A percentile compares a stretch with the other conserved stretches of the same genome.
phyloP scores from a whole-genome alignment of 2,797 vertebrate genomes.

The Monodelphis domestica region DNA sequence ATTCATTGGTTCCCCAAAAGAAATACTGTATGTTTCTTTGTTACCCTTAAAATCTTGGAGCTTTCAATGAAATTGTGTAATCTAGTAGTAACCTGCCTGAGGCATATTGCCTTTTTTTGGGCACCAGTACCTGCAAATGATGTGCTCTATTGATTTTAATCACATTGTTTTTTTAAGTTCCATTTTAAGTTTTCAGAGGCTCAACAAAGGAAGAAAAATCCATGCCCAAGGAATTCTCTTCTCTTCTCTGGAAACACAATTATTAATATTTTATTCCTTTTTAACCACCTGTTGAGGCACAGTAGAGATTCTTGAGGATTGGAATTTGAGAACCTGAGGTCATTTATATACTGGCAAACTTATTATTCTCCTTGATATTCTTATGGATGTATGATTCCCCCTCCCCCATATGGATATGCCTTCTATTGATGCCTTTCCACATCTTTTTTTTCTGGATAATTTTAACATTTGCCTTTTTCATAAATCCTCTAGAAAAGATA shows the following conservation, averaged over 20 bases:
- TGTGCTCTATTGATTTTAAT: conserved; percentile 83
- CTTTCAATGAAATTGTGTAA: conserved; percentile 80
- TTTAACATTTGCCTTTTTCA: neutral
- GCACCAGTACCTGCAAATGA: conserved; percentile 77
- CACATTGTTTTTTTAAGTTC: conserved; percentile 67
- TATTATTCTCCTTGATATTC: neutral
- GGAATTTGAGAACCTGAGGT: conserved; percentile 40
- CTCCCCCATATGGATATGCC: neutral
- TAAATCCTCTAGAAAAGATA: neutral
- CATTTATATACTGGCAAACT: conserved; percentile 24
- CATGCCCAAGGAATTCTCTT: conserved; percentile 40
- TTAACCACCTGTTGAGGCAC: conserved; percentile 64
- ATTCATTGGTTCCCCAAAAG: conserved; percentile 75
- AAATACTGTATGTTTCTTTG: conserved; percentile 77
- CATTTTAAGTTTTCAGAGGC: conserved; percentile 62
- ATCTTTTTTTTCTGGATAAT: neutral
- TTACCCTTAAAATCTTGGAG: conserved; percentile 77
- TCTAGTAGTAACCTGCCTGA: conserved; percentile 80
- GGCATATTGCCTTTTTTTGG: conserved; percentile 79
- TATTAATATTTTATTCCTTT: conserved; percentile 59
- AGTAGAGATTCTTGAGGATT: conserved; percentile 39
- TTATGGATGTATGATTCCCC: neutral
- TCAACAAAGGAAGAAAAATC: conserved; percentile 68
- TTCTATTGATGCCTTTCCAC: neutral
- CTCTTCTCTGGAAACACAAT: conserved; percentile 57